These are phyloP conservation scores for Oncorhynchus gorbuscha DNA, from an alignment of 2,113 vertebrate species.

Conservation along the genomic window DNA sequence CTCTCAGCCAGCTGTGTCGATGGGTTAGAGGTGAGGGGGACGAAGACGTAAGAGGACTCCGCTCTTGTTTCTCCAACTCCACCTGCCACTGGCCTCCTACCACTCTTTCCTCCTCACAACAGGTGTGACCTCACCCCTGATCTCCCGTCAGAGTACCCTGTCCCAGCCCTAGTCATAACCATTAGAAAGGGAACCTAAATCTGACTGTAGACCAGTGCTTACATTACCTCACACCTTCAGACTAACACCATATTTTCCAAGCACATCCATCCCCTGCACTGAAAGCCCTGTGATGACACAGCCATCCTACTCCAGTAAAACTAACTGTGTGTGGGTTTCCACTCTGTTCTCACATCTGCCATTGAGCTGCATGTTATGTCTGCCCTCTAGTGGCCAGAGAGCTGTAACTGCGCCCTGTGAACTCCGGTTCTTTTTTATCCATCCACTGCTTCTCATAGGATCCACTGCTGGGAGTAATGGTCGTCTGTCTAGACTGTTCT, in stretches of 20 bases:
- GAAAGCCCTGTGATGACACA: background rate
- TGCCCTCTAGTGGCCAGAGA: conserved; percentile 62
- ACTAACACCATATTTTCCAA: background rate
- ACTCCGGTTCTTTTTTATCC: conserved; percentile 27
- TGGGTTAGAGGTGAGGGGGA: background rate
- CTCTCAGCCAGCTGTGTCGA: conserved; percentile 53
- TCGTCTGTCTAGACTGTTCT: conserved; percentile 47
- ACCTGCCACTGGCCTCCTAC: conserved; percentile 43
- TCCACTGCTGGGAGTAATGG: conserved; percentile 39
- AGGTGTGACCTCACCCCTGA: conserved; percentile 51
- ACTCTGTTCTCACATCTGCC: conserved; percentile 11
- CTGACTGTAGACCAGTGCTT: background rate
- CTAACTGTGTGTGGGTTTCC: background rate
- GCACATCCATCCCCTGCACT: background rate
- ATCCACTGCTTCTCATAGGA: conserved; percentile 31
- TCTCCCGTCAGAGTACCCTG: background rate
- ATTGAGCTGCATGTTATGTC: conserved; percentile 19
- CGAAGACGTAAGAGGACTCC: background rate
- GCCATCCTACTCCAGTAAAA: background rate
- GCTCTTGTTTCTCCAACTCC: conserved; percentile 26
- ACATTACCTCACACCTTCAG: background rate
- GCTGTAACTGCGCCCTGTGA: conserved; percentile 25
- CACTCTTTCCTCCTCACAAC: conserved; percentile 28
- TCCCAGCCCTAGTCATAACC: conserved; percentile 2
- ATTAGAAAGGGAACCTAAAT: conserved; percentile 21